phyloP scores from a whole-genome alignment of 35 echinoderm and acorn worm species.

The Hemicentrotus pulcherrimus region DNA sequence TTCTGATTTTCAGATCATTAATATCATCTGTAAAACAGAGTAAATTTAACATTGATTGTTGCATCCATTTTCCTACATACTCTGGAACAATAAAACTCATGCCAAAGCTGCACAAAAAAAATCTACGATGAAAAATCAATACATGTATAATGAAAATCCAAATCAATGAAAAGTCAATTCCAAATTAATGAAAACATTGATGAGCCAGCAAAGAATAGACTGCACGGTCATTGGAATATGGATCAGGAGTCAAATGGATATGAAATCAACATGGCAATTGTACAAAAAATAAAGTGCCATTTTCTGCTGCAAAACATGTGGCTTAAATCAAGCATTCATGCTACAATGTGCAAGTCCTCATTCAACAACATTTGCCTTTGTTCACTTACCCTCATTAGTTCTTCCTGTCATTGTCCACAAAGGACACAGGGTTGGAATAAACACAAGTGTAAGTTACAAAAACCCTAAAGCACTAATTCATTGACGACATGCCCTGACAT shows the following conservation, averaged over 20 bases:
- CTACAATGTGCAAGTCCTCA: not conserved
- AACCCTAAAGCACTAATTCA: not conserved
- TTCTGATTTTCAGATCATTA: too few relatives aligned
- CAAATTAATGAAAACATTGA: not conserved
- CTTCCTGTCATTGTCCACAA: not conserved
- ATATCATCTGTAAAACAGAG: too few relatives aligned
- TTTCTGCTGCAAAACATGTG: not conserved
- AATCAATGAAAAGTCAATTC: not conserved
- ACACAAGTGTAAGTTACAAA: constrained; percentile 28
- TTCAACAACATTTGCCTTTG: not conserved
- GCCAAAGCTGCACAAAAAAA: too few relatives aligned
- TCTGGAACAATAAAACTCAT: too few relatives aligned
- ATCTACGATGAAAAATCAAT: too few relatives aligned
- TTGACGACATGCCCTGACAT: not conserved
- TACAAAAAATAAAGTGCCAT: not conserved
- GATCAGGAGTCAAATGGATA: not conserved
- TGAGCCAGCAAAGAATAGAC: not conserved
- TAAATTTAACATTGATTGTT: too few relatives aligned
- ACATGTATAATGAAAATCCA: not conserved
- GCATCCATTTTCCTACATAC: too few relatives aligned
- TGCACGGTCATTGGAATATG: not conserved
- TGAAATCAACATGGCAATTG: not conserved
- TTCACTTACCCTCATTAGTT: constrained; percentile 39
- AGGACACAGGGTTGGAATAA: constrained; percentile 17
- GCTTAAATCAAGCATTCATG: not conserved